Evolutionary conservation across 2,797 vertebrate genomes (phyloP).

Genomic region (Hafferia zeledoni): DNA sequence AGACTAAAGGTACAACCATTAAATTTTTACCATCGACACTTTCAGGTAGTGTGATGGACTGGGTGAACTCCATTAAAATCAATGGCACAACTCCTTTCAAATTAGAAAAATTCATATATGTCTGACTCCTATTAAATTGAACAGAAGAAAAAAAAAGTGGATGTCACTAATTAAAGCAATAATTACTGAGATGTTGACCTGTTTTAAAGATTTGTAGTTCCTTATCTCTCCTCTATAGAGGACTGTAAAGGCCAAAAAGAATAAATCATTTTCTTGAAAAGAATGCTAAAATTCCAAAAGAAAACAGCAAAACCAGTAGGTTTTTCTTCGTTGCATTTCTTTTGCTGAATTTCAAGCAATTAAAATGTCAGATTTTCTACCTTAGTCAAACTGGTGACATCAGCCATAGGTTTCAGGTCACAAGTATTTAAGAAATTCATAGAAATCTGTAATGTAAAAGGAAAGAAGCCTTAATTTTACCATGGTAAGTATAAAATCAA

Average conservation of each 20-base stretch:
- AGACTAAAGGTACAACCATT: not conserved
- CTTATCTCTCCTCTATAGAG: not conserved
- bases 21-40: not conserved
- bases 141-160: not conserved
- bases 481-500: not conserved
- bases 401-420: not conserved
- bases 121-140: not conserved
- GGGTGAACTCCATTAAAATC: not conserved
- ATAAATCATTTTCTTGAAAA: not conserved
- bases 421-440: not conserved
- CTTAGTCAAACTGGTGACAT: not conserved
- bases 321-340: not conserved
- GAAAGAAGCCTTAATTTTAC: not conserved
- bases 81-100: not conserved
- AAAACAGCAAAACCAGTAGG: not conserved
- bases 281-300: not conserved
- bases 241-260: not conserved
- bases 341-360: not conserved
- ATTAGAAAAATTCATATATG: not conserved
- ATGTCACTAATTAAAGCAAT: conserved; percentile 23
- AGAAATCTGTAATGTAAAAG: not conserved
- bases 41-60: not conserved
- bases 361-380: not conserved
- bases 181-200: conserved; percentile 1
- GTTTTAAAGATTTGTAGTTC: not conserved